phyloP scores from a whole-genome alignment of 2,113 vertebrate species.

The Callithrix jacchus region DNA sequence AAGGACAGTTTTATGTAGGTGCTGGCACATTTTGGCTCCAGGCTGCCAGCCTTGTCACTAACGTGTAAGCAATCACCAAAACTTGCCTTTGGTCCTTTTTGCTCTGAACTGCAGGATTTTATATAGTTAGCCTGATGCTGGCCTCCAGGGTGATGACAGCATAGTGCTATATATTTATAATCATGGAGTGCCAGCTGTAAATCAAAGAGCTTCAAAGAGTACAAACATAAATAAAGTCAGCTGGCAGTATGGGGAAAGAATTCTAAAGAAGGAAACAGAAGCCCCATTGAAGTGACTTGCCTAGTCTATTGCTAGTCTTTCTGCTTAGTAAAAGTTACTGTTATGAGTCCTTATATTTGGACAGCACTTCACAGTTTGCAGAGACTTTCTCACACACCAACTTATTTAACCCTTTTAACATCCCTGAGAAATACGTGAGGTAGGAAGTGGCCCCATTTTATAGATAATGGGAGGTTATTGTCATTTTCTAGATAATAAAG shows the following conservation, averaged over 20 bases:
- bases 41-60: not conserved
- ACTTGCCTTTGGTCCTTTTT: not conserved
- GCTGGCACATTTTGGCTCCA: not conserved
- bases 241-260: not conserved
- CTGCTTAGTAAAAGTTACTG: not conserved
- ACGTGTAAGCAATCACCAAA: not conserved
- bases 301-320: not conserved
- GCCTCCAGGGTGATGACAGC: not conserved
- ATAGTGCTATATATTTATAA: not conserved
- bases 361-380: not conserved
- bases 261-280: constrained; percentile 23
- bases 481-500: not conserved
- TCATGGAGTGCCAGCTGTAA: not conserved
- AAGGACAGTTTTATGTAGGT: not conserved
- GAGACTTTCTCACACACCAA: not conserved
- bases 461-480: not conserved
- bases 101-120: not conserved
- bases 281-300: not conserved
- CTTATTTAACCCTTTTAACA: not conserved
- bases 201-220: constrained; percentile 9
- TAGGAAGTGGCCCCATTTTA: not conserved
- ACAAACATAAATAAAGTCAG: constrained; percentile 8
- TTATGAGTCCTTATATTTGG: not conserved
- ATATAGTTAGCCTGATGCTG: not conserved
- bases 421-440: not conserved